phyloP scores from a whole-genome alignment of 35 echinoderm and acorn worm genomes.

The Diadema setosum region DNA sequence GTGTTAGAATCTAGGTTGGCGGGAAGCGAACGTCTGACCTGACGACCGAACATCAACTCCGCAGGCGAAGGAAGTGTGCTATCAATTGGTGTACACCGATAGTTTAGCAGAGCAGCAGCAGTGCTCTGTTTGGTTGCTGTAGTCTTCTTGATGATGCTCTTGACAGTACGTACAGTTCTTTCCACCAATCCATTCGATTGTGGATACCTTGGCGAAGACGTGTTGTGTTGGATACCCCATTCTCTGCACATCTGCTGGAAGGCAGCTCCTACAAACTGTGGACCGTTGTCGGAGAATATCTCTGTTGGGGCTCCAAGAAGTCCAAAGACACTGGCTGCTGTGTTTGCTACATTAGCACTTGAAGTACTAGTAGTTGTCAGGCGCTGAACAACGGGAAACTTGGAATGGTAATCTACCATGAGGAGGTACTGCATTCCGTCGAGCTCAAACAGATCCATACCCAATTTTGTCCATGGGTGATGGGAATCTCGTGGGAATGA shows the following conservation, averaged over 20 bases:
- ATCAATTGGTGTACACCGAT: no score
- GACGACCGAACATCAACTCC: no score
- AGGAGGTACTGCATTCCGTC: background rate
- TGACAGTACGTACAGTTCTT: constrained; percentile 39
- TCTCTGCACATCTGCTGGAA: background rate
- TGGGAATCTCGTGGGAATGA: background rate
- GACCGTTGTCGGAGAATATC: background rate
- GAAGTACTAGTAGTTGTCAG: background rate
- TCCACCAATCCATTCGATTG: constrained; percentile 51
- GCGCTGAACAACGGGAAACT: background rate
- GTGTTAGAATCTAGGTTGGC: no score
- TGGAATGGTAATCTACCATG: constrained; percentile 7
- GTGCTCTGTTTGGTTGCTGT: no score
- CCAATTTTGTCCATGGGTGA: constrained; percentile 6
- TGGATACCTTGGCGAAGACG: constrained; percentile 54
- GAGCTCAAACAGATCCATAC: background rate
- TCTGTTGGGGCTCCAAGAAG: background rate
- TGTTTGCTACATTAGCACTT: background rate
- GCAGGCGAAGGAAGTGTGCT: no score
- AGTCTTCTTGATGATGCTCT: no score
- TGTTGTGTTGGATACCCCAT: constrained; percentile 65
- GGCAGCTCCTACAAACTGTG: background rate
- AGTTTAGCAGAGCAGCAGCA: no score
- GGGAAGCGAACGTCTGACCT: no score
- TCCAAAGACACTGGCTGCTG: background rate